Conservation (phyloP, 1,140 invertebrate species). For the Aethina tumida region DNA sequence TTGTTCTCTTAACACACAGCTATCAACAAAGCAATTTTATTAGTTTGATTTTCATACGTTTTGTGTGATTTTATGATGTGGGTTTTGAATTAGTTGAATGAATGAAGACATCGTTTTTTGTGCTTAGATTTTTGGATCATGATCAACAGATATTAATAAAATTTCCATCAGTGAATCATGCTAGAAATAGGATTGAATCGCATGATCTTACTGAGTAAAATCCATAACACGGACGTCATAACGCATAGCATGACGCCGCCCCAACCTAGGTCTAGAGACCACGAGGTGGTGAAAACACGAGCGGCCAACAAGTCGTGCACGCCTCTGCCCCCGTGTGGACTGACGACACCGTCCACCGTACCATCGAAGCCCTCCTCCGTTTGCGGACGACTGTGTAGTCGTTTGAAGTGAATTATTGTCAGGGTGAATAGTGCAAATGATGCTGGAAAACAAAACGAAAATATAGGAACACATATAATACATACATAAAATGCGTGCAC, state of each 20-base stretch:
- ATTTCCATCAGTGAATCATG: constrained; percentile 57
- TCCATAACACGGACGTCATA: constrained; percentile 72
- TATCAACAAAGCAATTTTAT: too few species aligned
- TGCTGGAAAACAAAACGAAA: constrained; percentile 48
- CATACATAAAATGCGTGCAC: too few species aligned
- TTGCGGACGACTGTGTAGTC: constrained; percentile 55
- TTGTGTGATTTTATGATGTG: too few species aligned
- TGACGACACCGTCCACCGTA: constrained; percentile 58
- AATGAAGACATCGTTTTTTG: too few species aligned
- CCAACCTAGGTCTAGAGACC: constrained; percentile 77
- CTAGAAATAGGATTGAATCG: constrained; percentile 71
- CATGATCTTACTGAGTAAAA: constrained; percentile 80
- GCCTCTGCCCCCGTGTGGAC: constrained; percentile 38
- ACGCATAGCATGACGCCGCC: constrained; percentile 68
- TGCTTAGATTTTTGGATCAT: too few species aligned
- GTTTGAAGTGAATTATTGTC: constrained; percentile 83
- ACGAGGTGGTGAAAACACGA: constrained; percentile 64
- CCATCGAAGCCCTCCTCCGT: constrained; percentile 43
- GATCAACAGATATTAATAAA: too few species aligned
- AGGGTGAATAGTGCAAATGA: constrained; percentile 81
- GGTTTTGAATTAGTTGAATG: too few species aligned
- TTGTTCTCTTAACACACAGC: too few species aligned
- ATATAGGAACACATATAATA: too few species aligned
- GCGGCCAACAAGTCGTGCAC: constrained; percentile 37
- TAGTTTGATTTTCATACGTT: too few species aligned